Evolutionary conservation across 2,113 vertebrate genomes (phyloP).

Genomic region (Triplophysa siluroides): DNA sequence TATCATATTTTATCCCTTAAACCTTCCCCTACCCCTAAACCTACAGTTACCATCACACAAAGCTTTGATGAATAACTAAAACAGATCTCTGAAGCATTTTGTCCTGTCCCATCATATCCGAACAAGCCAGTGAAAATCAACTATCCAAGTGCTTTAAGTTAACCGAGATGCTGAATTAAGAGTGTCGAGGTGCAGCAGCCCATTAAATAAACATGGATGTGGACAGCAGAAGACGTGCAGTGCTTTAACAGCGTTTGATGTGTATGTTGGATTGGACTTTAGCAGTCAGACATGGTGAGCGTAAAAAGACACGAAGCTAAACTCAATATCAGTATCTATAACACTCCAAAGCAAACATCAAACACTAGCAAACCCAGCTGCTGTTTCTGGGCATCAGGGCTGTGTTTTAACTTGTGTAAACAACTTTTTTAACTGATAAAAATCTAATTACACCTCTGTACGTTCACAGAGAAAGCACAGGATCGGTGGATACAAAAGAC

Average conservation of each 20-base stretch:
- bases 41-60: too few relatives aligned
- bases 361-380: neutral
- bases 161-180: too few relatives aligned
- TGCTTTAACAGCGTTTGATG: slow-evolving; percentile 11
- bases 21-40: too few relatives aligned
- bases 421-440: slow-evolving; percentile 16
- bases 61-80: slow-evolving; percentile 22
- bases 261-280: neutral
- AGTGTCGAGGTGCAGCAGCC: neutral
- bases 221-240: neutral
- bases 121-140: neutral
- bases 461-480: neutral
- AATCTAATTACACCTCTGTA: slow-evolving; percentile 26
- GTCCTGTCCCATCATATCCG: neutral
- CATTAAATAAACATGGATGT: neutral
- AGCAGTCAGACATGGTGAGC: slow-evolving; percentile 7
- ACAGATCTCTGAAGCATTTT: neutral
- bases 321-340: slow-evolving; percentile 13
- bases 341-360: slow-evolving; percentile 10
- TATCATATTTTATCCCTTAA: too few relatives aligned
- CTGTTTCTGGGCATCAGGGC: neutral
- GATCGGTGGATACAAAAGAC: slow-evolving; percentile 1
- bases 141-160: neutral
- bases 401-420: slow-evolving; percentile 1
- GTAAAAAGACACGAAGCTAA: neutral